Conservation (phyloP, 2,888 invertebrate genomes). For the Eilema griseolum region DNA sequence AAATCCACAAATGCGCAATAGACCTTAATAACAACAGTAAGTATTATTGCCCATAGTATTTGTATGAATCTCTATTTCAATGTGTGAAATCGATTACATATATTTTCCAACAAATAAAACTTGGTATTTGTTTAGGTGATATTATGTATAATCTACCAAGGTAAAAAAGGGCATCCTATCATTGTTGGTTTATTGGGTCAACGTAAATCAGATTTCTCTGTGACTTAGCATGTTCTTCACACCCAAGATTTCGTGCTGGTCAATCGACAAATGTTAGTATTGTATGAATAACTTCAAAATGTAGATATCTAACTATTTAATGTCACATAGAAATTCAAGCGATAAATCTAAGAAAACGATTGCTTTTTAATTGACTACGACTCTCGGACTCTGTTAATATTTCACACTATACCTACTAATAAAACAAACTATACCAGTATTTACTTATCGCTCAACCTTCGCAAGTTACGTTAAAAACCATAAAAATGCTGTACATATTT, state of each 20-base stretch:
- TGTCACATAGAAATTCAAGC: background rate
- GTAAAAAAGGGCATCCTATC: constrained; percentile 42
- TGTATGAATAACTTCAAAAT: background rate
- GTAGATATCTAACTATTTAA: background rate
- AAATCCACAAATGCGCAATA: no score
- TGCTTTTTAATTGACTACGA: background rate
- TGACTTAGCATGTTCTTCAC: background rate
- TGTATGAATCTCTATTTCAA: no score
- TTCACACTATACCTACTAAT: constrained; percentile 6
- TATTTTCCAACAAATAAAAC: background rate
- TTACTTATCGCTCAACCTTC: constrained; percentile 34
- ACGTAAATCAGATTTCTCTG: constrained; percentile 22
- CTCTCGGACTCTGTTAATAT: background rate
- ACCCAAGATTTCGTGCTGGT: background rate
- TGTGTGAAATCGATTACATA: background rate
- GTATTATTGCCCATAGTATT: background rate
- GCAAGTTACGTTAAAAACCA: constrained; percentile 23
- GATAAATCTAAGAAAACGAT: background rate
- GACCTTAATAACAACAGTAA: background rate
- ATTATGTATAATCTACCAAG: constrained; percentile 28
- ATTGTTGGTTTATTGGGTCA: constrained; percentile 43
- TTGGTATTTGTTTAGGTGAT: constrained; percentile 42
- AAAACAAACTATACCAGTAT: constrained; percentile 13
- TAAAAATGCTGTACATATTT: constrained; percentile 24
- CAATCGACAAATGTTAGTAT: background rate